phyloP scores from a whole-genome alignment of 2,113 vertebrate genomes.

The Tragulus kanchil region DNA sequence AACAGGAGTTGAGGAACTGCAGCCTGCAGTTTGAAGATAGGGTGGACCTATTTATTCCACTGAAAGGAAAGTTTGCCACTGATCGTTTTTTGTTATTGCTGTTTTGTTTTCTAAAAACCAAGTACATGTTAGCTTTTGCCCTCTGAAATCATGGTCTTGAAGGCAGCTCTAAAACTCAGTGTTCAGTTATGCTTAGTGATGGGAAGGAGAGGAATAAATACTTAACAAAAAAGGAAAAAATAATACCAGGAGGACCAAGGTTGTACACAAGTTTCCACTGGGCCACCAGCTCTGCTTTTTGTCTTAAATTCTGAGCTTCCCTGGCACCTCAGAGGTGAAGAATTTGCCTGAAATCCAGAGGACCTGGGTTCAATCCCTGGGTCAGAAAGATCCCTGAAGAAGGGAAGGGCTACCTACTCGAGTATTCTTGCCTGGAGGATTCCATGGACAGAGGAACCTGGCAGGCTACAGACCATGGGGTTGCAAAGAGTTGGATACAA shows the following conservation, averaged over 20 bases:
- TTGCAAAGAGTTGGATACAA: too few relatives aligned
- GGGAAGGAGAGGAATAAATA: not conserved
- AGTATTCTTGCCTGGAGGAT: too few relatives aligned
- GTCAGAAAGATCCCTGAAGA: too few relatives aligned
- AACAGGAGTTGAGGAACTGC: not conserved
- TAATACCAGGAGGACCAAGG: not conserved
- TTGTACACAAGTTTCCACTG: not conserved
- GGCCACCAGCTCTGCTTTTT: not conserved
- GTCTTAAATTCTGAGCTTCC: not conserved
- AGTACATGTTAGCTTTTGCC: not conserved
- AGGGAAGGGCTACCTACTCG: too few relatives aligned
- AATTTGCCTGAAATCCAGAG: too few relatives aligned
- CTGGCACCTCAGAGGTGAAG: too few relatives aligned
- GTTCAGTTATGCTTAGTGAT: not conserved
- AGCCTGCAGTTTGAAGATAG: not conserved
- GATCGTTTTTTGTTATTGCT: not conserved
- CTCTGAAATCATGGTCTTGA: slow-evolving; percentile 14
- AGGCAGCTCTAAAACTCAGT: not conserved
- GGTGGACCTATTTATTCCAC: not conserved
- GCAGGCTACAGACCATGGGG: too few relatives aligned
- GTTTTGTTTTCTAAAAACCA: not conserved
- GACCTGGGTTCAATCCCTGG: too few relatives aligned
- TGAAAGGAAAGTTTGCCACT: not conserved
- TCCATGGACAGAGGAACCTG: too few relatives aligned
- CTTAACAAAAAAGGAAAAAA: not conserved